phyloP scores from a whole-genome alignment of 2,113 vertebrate genomes.

The Morone chrysops region DNA sequence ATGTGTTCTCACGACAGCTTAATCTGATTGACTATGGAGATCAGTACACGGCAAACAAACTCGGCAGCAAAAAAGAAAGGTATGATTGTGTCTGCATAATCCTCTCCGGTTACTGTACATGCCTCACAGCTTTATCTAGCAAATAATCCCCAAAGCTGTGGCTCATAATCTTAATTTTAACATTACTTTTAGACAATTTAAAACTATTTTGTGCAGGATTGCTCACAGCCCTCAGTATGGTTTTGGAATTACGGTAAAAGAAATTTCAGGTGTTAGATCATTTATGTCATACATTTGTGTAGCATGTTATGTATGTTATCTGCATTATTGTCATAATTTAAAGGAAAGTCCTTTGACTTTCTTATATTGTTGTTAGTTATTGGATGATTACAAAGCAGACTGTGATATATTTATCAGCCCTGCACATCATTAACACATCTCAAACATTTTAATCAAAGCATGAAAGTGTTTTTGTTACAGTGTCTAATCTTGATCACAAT shows the following conservation, averaged over 20 bases:
- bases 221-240: not conserved
- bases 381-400: too few relatives aligned
- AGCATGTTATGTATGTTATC: too few relatives aligned
- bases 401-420: not conserved
- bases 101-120: not conserved
- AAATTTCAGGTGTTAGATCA: not conserved
- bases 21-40: slow-evolving; percentile 92
- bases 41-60: slow-evolving; percentile 91
- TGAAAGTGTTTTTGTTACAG: not conserved
- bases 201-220: not conserved
- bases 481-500: slow-evolving; percentile 1
- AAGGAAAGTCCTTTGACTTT: not conserved
- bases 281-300: too few relatives aligned
- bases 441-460: not conserved
- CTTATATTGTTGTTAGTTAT: not conserved
- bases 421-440: not conserved
- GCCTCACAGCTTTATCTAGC: not conserved
- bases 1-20: slow-evolving; percentile 92
- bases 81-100: slow-evolving; percentile 70
- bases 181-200: not conserved
- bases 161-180: not conserved
- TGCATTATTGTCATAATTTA: not conserved
- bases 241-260: not conserved
- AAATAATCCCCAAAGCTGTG: not conserved
- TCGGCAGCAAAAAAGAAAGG: slow-evolving; percentile 95